Evolutionary conservation across 2,797 vertebrate genomes (phyloP).

Genomic region (Poecilia velifera): DNA sequence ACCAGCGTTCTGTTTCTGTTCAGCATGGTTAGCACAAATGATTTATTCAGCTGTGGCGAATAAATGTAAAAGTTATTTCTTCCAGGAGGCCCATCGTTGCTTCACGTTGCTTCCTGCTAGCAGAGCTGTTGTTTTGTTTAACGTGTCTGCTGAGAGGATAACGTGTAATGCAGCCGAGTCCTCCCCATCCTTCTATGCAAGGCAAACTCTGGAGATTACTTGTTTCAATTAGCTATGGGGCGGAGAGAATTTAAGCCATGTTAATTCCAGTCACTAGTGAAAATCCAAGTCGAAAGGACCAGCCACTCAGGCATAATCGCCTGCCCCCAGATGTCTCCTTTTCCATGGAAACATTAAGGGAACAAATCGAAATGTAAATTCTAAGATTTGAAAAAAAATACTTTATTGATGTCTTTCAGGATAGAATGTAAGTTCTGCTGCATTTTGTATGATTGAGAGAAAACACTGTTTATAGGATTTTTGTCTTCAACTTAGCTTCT

Average conservation of each 20-base stretch:
- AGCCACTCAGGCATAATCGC: slow-evolving; percentile 69
- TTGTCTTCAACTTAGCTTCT: background rate
- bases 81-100: slow-evolving; percentile 43
- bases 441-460: slow-evolving; percentile 11
- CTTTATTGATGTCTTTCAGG: slow-evolving; percentile 41
- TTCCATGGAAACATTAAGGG: slow-evolving; percentile 69
- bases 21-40: slow-evolving; percentile 47
- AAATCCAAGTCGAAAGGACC: slow-evolving; percentile 64
- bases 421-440: slow-evolving; percentile 21
- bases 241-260: slow-evolving; percentile 73
- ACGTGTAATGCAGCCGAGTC: slow-evolving; percentile 50
- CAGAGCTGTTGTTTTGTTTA: slow-evolving; percentile 39
- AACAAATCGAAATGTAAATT: slow-evolving; percentile 65
- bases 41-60: slow-evolving; percentile 62
- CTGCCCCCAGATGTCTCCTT: slow-evolving; percentile 69
- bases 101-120: slow-evolving; percentile 21
- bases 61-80: slow-evolving; percentile 50
- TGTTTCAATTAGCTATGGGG: slow-evolving; percentile 80
- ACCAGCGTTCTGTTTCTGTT: slow-evolving; percentile 46
- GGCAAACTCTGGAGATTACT: slow-evolving; percentile 73
- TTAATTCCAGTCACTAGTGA: slow-evolving; percentile 75
- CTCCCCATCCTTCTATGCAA: slow-evolving; percentile 43
- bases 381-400: slow-evolving; percentile 39
- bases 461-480: slow-evolving; percentile 8
- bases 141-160: slow-evolving; percentile 58